phyloP scores from a whole-genome alignment of 2,888 invertebrate species.

The Priocnemis perturbator region DNA sequence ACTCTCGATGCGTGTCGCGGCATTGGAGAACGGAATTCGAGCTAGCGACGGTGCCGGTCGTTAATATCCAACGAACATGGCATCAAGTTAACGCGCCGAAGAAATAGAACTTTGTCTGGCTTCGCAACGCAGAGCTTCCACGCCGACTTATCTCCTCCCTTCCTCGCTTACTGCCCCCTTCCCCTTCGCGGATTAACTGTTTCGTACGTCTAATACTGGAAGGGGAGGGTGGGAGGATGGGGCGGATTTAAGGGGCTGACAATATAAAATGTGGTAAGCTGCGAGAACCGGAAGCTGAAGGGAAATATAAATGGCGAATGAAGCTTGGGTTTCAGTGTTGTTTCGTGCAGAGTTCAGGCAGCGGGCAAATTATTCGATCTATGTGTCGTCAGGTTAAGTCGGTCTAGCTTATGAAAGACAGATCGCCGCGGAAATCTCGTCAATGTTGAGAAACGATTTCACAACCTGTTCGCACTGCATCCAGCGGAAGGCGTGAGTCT shows the following conservation, averaged over 20 bases:
- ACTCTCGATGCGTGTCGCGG: too few species aligned
- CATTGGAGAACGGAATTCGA: too few species aligned
- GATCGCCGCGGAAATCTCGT: conserved; percentile 20
- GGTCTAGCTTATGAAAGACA: too few species aligned
- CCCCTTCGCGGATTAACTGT: conserved; percentile 2
- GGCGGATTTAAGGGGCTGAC: not conserved
- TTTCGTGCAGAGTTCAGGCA: too few species aligned
- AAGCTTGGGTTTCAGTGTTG: too few species aligned
- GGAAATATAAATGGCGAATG: too few species aligned
- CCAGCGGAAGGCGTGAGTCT: conserved; percentile 13
- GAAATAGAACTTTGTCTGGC: conserved; percentile 38
- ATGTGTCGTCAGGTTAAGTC: too few species aligned
- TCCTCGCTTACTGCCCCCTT: not conserved
- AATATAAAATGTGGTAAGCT: not conserved
- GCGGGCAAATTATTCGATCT: too few species aligned
- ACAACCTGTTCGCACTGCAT: conserved; percentile 45
- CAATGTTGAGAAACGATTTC: conserved; percentile 45
- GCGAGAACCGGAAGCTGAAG: too few species aligned
- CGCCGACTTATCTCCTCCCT: conserved; percentile 10
- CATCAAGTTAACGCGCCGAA: conserved; percentile 28
- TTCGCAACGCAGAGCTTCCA: conserved; percentile 26
- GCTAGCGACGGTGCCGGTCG: too few species aligned
- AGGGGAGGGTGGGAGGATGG: not conserved
- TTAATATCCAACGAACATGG: conserved; percentile 12
- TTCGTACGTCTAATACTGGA: not conserved